A percentile compares a stretch with the other conserved stretches of the same genome.
Conservation (phyloP, 2,888 invertebrate genomes). For the Pammene fasciana region DNA sequence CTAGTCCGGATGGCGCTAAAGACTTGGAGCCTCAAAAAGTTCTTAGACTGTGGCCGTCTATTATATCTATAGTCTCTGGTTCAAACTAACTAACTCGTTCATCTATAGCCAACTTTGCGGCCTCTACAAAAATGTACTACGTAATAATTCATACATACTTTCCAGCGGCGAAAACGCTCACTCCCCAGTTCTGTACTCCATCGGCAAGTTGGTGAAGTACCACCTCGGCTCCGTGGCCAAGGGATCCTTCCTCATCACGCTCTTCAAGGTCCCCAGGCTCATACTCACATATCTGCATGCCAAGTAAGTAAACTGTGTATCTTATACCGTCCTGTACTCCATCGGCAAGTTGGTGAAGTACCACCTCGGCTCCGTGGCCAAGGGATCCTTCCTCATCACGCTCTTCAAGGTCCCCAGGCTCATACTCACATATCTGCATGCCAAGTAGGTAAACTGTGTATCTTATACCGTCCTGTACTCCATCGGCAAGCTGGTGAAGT, state of each 20-base stretch:
- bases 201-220: constrained; percentile 91
- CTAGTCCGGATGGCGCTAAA: too few relatives aligned
- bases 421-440: constrained; percentile 93
- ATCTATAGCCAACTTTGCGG: too few relatives aligned
- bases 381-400: constrained; percentile 96
- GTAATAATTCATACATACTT: constrained; percentile 41
- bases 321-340: constrained; percentile 89
- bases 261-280: constrained; percentile 95
- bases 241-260: constrained; percentile 95
- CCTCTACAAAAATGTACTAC: too few relatives aligned
- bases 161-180: constrained; percentile 86
- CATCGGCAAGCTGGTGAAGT: constrained; percentile 90
- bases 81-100: too few relatives aligned
- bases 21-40: too few relatives aligned
- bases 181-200: constrained; percentile 87
- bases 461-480: constrained; percentile 90
- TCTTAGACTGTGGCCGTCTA: too few relatives aligned
- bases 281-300: constrained; percentile 94
- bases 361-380: constrained; percentile 97
- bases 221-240: constrained; percentile 98
- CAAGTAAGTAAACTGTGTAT: constrained; percentile 89
- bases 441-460: constrained; percentile 90
- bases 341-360: constrained; percentile 91
- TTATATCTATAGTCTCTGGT: too few relatives aligned
- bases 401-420: constrained; percentile 95